These are phyloP conservation scores for Sinocyclocheilus grahami DNA, from an alignment of 2,113 vertebrate genomes.

Conservation along the genomic window DNA sequence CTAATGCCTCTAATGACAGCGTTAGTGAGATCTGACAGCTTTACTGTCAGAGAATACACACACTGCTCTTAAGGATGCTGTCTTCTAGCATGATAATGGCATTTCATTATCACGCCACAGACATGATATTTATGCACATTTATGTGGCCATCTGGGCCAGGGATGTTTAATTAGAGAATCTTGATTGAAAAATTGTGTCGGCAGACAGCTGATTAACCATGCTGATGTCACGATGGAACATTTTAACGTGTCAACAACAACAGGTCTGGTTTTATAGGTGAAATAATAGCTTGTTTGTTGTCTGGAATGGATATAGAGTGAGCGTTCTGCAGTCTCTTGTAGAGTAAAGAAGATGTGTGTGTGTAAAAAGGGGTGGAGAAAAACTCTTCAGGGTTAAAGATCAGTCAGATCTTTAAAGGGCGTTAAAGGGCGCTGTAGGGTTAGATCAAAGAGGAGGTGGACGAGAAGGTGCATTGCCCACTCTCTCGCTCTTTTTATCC, in stretches of 20 bases:
- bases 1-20: conserved; percentile 60
- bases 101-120: neutral
- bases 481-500: conserved; percentile 26
- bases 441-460: conserved; percentile 53
- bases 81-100: conserved; percentile 48
- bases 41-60: conserved; percentile 53
- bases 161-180: conserved; percentile 41
- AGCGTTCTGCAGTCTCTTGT: conserved; percentile 2
- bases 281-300: conserved; percentile 37
- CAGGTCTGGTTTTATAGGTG: conserved; percentile 32
- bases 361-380: conserved; percentile 26
- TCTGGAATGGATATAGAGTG: conserved; percentile 10
- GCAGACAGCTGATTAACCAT: conserved; percentile 7
- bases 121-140: conserved; percentile 10
- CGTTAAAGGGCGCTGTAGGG: conserved; percentile 42
- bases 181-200: neutral
- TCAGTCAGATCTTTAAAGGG: conserved; percentile 50
- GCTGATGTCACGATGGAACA: conserved; percentile 22
- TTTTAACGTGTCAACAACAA: neutral
- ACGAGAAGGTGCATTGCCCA: conserved; percentile 23
- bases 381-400: conserved; percentile 49
- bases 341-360: conserved; percentile 15
- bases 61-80: conserved; percentile 28
- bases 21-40: conserved; percentile 63
- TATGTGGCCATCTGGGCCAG: conserved; percentile 4